Evolutionary conservation across 1,140 invertebrate species (phyloP).

Genomic region (Argopecten irradians): DNA sequence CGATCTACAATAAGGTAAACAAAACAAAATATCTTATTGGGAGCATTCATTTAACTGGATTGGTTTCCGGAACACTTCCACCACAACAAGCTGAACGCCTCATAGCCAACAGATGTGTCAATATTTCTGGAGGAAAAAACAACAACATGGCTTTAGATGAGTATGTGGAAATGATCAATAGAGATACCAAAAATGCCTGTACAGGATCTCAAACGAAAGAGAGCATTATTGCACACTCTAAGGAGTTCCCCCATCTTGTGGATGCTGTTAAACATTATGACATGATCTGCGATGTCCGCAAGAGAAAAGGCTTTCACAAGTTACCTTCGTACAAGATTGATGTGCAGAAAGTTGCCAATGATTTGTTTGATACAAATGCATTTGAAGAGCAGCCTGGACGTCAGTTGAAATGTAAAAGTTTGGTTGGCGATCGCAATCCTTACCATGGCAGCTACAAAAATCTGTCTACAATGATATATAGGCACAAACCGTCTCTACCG

Average conservation of each 20-base stretch:
- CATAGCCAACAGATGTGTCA: slow-evolving; percentile 38
- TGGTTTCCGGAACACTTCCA: slow-evolving; percentile 24
- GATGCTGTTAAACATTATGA: slow-evolving; percentile 37
- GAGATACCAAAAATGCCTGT: slow-evolving; percentile 35
- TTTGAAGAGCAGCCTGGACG: too few species aligned
- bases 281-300: neutral
- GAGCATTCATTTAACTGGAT: slow-evolving; percentile 27
- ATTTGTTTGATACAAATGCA: slow-evolving; percentile 25
- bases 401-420: too few species aligned
- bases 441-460: too few species aligned
- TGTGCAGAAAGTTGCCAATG: slow-evolving; percentile 37
- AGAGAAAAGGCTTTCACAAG: slow-evolving; percentile 42
- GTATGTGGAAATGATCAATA: slow-evolving; percentile 43
- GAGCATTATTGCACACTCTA: slow-evolving; percentile 39
- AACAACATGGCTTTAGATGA: slow-evolving; percentile 43
- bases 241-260: slow-evolving; percentile 33
- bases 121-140: slow-evolving; percentile 35
- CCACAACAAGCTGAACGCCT: slow-evolving; percentile 22
- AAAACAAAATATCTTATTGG: slow-evolving; percentile 47
- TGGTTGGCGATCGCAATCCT: too few species aligned
- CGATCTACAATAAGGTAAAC: slow-evolving; percentile 41
- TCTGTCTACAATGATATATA: too few species aligned
- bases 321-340: slow-evolving; percentile 38
- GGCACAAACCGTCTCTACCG: too few species aligned
- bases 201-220: slow-evolving; percentile 34